Percentiles rank a stretch among this genome's conserved stretches.
These are phyloP conservation scores for Xanthorhoe spadicearia DNA, from an alignment of 2,888 invertebrate species.

Conservation along the genomic window DNA sequence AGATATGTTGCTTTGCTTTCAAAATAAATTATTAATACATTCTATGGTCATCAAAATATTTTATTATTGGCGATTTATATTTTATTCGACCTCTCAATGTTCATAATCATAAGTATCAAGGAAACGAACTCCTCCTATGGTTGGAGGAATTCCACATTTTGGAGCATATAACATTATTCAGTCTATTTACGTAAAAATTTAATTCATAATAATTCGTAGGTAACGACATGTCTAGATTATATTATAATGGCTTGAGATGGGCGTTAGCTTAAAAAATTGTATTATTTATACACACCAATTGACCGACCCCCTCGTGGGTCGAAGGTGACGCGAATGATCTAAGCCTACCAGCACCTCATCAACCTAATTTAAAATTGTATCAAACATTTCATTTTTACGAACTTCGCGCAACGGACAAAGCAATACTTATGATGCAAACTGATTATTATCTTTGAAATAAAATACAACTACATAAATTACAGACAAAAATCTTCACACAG, in stretches of 20 bases:
- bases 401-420: constrained; percentile 29
- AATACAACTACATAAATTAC: constrained; percentile 71
- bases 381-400: constrained; percentile 41
- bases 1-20: constrained; percentile 56
- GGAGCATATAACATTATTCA: constrained; percentile 75
- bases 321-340: constrained; percentile 51
- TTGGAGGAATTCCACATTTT: constrained; percentile 49
- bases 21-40: constrained; percentile 46
- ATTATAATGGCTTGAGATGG: constrained; percentile 49
- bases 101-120: constrained; percentile 44
- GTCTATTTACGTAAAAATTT: constrained; percentile 69
- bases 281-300: constrained; percentile 33
- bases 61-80: constrained; percentile 36
- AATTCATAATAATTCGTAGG: constrained; percentile 60
- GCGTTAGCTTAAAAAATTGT: constrained; percentile 49
- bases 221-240: constrained; percentile 54
- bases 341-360: constrained; percentile 76
- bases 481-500: constrained; percentile 80
- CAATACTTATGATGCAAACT: constrained; percentile 24
- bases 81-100: constrained; percentile 39
- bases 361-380: constrained; percentile 57
- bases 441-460: constrained; percentile 54
- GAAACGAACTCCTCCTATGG: constrained; percentile 37
- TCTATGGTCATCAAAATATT: constrained; percentile 50
- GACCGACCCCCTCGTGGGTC: constrained; percentile 37